Base-by-base conservation (phyloP, 2,797 vertebrate species). In the Sardinella longiceps region DNA sequence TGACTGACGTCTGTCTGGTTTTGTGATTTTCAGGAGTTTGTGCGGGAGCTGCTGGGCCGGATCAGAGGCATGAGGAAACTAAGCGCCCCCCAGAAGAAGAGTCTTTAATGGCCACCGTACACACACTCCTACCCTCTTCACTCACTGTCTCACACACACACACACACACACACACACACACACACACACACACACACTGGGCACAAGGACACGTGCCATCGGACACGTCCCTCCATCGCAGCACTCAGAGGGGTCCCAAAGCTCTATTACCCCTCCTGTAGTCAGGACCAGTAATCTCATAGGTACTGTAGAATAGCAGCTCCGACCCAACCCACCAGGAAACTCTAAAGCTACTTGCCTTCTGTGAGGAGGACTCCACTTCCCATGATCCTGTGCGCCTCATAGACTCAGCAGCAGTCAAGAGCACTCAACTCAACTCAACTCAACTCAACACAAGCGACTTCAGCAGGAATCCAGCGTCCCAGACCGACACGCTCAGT, bases 21-120 rank as follows among this genome's bases (percentile, higher is more conserved):
- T 77, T 77, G 70, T 77, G 15, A 45, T 84, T 50, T 87, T 28
- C 91, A 99, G 98, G 95, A 96, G 90, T 99, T 99, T 92, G 97
- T 99, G 91, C 97, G 96, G 85, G 98, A 99, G 91, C 94, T 99
- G 92, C 96, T 99, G 84, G 94, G 94, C 91, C 96, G 97, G 94
- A 98, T 99, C 96, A 97, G 95, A 95, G 98, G 98, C 91, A 98
- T 99, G 98, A 95, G 97, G 88, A 99, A 98, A 94, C 95, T 99
- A 89, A 98, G 96, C 66, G 97, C 98, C 85, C 97, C 98, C 0
- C 96, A 97, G 86, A 99, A 98, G 95, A 99, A 99, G 93, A 95
- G 95, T 88, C 92, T 98, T 96, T 99, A 97, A 97, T 94, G 89
- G 91, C 89, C 48, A 20, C 84, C 77, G 66, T 45, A 46, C 82